Percentiles rank a stretch among this genome's conserved stretches.
Conservation (phyloP, 1,140 invertebrate genomes). For the Neodiprion lecontei region DNA sequence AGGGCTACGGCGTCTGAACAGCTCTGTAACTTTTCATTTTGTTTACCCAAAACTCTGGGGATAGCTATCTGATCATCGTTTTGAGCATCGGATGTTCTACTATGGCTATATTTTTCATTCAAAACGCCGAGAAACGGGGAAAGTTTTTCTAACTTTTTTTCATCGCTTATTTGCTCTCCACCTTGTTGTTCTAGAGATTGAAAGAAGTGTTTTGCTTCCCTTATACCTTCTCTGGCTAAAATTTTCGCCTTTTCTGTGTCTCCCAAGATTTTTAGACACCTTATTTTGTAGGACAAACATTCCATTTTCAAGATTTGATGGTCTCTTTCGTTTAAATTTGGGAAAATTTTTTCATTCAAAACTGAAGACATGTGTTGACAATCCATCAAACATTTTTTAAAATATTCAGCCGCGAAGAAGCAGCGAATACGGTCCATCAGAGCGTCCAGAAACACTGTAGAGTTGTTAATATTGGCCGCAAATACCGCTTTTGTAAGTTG, state of each 20-base stretch:
- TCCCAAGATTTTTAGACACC: not conserved
- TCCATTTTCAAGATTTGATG: conserved; percentile 21
- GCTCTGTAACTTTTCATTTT: conserved; percentile 39
- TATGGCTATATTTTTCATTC: not conserved
- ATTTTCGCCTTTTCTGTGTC: not conserved
- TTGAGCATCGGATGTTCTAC: conserved; percentile 14
- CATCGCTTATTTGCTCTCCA: not conserved
- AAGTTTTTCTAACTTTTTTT: not conserved
- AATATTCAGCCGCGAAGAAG: conserved; percentile 36
- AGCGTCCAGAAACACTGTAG: conserved; percentile 37
- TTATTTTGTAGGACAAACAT: not conserved
- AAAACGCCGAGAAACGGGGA: not conserved
- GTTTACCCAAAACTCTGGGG: conserved; percentile 44
- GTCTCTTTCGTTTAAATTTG: conserved; percentile 22
- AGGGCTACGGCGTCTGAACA: conserved; percentile 49
- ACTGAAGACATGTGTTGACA: conserved; percentile 44
- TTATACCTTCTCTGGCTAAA: not conserved
- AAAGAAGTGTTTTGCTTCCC: not conserved
- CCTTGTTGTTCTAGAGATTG: not conserved
- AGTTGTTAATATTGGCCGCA: conserved; percentile 26
- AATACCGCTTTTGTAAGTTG: conserved; percentile 45
- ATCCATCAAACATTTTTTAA: conserved; percentile 40
- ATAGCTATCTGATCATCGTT: not conserved
- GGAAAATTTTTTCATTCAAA: conserved; percentile 38
- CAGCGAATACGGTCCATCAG: conserved; percentile 37